A percentile compares a stretch with the other conserved stretches of the same genome.
Conservation (phyloP, 23 tunicate species). For the Pegea sp. region DNA sequence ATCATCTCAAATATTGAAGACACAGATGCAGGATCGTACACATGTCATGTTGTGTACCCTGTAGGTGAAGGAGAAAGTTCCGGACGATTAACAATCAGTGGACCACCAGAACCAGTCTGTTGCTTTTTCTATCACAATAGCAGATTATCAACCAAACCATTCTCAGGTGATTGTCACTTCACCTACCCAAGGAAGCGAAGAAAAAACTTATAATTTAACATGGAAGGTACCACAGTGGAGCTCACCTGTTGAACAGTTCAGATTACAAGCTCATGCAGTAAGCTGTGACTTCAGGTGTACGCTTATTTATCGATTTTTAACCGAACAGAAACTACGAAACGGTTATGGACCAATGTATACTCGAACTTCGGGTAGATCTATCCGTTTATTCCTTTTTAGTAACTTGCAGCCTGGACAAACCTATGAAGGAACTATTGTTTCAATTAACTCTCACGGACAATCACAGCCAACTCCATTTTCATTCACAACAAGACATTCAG, state of each 20-base stretch:
- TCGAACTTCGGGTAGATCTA: slow-evolving; percentile 14
- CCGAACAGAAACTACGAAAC: no score
- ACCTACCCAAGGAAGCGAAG: slow-evolving; percentile 11
- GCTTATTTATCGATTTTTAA: no score
- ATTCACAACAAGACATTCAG: slow-evolving; percentile 20
- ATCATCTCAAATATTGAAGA: not conserved
- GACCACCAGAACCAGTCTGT: not conserved
- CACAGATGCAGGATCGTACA: not conserved
- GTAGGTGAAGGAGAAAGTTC: not conserved
- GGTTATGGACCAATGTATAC: no score
- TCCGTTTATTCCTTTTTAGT: slow-evolving; percentile 28
- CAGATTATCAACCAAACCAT: no score
- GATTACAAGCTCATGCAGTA: not conserved
- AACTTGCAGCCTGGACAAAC: slow-evolving; percentile 19
- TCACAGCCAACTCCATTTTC: slow-evolving; percentile 15
- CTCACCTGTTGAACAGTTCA: not conserved
- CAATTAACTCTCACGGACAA: slow-evolving; percentile 19
- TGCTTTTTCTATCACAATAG: not conserved
- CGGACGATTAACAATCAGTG: not conserved
- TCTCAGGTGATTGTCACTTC: slow-evolving; percentile 23
- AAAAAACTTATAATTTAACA: slow-evolving; percentile 5
- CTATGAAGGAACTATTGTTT: slow-evolving; percentile 27
- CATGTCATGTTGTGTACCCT: not conserved
- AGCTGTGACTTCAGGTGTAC: no score
- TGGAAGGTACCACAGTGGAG: slow-evolving; percentile 6